A percentile compares a stretch with the other conserved stretches of the same genome.
Evolutionary conservation across 92 coral and sea anemone species (phyloP).

Genomic region (Zoanthus sansibaricus): DNA sequence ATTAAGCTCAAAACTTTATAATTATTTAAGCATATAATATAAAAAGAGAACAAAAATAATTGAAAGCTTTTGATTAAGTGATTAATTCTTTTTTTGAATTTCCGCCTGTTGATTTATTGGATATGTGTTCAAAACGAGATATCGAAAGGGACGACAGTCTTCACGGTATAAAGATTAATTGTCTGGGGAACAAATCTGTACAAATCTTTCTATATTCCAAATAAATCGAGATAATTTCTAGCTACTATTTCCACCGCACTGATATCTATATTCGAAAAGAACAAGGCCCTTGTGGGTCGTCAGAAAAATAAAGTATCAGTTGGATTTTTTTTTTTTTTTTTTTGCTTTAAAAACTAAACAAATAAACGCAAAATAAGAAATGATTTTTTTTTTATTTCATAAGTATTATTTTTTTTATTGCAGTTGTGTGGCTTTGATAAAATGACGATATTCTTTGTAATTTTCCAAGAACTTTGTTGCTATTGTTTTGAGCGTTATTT

Average conservation of each 20-base stretch:
- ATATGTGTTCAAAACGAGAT: constrained; percentile 5
- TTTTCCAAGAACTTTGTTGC: too few species aligned
- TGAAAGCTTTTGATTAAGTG: neutral
- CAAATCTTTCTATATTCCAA: neutral
- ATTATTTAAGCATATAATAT: neutral
- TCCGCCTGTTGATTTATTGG: constrained; percentile 19
- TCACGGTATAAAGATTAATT: constrained; percentile 28
- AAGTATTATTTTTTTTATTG: too few species aligned
- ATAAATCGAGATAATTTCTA: neutral
- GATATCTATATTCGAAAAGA: neutral
- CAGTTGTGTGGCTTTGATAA: too few species aligned
- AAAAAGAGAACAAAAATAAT: neutral
- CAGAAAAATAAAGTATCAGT: neutral
- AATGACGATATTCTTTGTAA: too few species aligned
- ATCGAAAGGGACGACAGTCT: neutral
- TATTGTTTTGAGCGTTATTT: too few species aligned
- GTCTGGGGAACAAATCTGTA: constrained; percentile 25
- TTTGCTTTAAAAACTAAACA: neutral
- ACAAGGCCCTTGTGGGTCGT: neutral
- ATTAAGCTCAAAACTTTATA: too few species aligned
- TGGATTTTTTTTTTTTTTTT: neutral
- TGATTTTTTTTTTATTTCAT: neutral
- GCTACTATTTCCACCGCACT: neutral
- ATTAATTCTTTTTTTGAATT: neutral
- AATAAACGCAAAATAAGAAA: neutral